These are phyloP conservation scores for Emydocephalus ijimae DNA, from an alignment of 2,113 vertebrate species.

Conservation along the genomic window DNA sequence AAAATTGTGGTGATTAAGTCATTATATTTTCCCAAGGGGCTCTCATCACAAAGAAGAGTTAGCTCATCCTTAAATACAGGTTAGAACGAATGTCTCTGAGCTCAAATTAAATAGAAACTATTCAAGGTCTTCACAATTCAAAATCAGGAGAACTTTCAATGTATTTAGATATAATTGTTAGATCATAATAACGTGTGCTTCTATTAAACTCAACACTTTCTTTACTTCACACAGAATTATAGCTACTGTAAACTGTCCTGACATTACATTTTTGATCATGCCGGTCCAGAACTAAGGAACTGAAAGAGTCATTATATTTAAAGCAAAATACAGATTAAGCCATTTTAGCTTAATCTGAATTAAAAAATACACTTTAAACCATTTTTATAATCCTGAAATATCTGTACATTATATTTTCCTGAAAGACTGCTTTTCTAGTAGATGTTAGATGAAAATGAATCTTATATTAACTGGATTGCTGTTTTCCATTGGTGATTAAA, in stretches of 20 bases:
- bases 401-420: neutral
- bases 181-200: neutral
- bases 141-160: neutral
- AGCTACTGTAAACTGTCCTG: neutral
- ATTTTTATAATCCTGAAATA: neutral
- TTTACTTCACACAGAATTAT: neutral
- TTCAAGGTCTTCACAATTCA: neutral
- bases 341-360: neutral
- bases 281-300: neutral
- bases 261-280: neutral
- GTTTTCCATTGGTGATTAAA: neutral
- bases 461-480: neutral
- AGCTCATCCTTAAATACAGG: neutral
- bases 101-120: neutral
- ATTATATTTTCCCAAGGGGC: neutral
- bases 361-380: neutral
- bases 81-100: neutral
- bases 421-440: neutral
- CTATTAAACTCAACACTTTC: neutral
- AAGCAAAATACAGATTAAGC: neutral
- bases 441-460: neutral
- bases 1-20: neutral
- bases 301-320: neutral
- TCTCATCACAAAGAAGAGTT: neutral
- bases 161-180: neutral